Percentiles rank a stretch among this genome's conserved stretches.
Evolutionary conservation across 2,113 vertebrate species (phyloP).

Genomic region (Ptilorrhoa leucosticta): DNA sequence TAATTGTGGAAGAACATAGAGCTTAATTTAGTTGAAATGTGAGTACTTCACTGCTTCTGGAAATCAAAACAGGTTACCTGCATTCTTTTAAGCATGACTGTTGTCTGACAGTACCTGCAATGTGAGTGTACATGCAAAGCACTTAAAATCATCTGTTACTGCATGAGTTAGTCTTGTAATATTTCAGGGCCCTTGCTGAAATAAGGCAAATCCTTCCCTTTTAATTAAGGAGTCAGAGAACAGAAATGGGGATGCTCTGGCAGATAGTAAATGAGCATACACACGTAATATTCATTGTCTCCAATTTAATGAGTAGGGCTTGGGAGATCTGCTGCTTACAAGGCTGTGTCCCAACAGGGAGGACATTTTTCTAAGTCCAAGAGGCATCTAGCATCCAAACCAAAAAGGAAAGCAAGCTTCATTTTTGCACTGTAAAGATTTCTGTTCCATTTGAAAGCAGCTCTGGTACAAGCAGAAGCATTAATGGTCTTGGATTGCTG

Average conservation of each 20-base stretch:
- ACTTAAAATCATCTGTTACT: not conserved
- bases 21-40: not conserved
- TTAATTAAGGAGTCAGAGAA: not conserved
- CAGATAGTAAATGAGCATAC: not conserved
- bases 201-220: not conserved
- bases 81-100: not conserved
- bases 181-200: not conserved
- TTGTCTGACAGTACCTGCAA: not conserved
- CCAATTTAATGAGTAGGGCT: not conserved
- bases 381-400: not conserved
- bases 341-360: not conserved
- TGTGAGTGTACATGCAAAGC: not conserved
- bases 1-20: not conserved
- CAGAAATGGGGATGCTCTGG: not conserved
- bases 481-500: not conserved
- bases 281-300: not conserved
- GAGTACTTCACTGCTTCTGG: not conserved
- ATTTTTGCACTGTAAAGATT: not conserved
- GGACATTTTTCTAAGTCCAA: not conserved
- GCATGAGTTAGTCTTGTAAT: not conserved
- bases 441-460: not conserved
- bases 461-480: not conserved
- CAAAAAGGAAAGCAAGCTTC: not conserved
- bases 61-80: not conserved
- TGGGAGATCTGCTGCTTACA: not conserved